phyloP scores from a whole-genome alignment of 2,888 invertebrate genomes.

The Panorpa germanica region DNA sequence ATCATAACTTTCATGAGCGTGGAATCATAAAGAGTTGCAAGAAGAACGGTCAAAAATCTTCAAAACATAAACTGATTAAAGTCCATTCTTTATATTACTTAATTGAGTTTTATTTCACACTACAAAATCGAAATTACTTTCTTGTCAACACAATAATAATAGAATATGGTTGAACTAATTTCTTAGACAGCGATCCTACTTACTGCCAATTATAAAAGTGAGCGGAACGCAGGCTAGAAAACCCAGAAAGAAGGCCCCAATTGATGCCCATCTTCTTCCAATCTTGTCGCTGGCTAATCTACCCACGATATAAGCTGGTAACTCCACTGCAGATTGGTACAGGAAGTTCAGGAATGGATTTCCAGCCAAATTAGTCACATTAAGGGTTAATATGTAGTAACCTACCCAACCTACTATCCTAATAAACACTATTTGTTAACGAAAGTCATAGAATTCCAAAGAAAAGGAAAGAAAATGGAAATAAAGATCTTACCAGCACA shows the following conservation, averaged over 20 bases:
- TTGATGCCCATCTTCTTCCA: slow-evolving; percentile 31
- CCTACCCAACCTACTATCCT: slow-evolving; percentile 31
- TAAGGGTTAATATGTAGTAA: slow-evolving; percentile 31
- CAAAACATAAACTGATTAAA: too few relatives aligned
- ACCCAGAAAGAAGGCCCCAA: slow-evolving; percentile 23
- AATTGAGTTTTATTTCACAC: too few relatives aligned
- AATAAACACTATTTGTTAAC: too few relatives aligned
- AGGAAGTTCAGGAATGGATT: slow-evolving; percentile 47
- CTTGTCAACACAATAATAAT: too few relatives aligned
- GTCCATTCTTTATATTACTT: too few relatives aligned
- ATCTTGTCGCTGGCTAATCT: slow-evolving; percentile 31
- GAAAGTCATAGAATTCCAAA: too few relatives aligned
- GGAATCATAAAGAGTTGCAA: too few relatives aligned
- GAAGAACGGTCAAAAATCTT: too few relatives aligned
- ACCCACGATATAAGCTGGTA: slow-evolving; percentile 39
- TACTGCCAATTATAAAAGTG: slow-evolving; percentile 22
- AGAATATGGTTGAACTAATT: too few relatives aligned
- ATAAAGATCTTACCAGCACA: slow-evolving; percentile 29
- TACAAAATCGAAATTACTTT: too few relatives aligned
- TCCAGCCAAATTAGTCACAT: slow-evolving; percentile 32
- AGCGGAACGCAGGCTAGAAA: slow-evolving; percentile 24
- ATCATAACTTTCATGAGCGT: too few relatives aligned
- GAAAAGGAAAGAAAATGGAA: not conserved
- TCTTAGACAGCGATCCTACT: slow-evolving; percentile 10
- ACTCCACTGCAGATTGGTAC: slow-evolving; percentile 38